These are phyloP conservation scores for Discoglossus pictus DNA, from an alignment of 2,797 vertebrate genomes.

Conservation along the genomic window DNA sequence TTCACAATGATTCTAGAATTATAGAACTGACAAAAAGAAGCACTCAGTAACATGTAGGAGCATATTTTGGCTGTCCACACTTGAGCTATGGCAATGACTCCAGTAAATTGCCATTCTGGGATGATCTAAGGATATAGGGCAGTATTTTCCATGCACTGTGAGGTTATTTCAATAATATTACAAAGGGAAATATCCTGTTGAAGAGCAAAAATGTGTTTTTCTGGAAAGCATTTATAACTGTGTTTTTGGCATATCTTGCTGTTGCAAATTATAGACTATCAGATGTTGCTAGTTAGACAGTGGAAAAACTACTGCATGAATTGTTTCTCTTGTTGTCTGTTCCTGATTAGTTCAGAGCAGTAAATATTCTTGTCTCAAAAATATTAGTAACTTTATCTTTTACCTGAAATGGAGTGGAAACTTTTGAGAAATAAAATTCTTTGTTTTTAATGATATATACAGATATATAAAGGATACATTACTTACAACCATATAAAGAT, in stretches of 20 bases:
- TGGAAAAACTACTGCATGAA: slow-evolving; percentile 68
- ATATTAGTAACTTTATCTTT: neutral
- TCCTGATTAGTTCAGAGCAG: slow-evolving; percentile 56
- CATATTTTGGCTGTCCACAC: neutral
- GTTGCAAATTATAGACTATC: slow-evolving; percentile 76
- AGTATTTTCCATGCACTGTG: slow-evolving; percentile 48
- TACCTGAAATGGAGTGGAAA: too few relatives aligned
- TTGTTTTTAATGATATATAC: too few relatives aligned
- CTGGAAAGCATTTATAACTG: slow-evolving; percentile 68
- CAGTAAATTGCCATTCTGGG: neutral
- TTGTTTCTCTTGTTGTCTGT: slow-evolving; percentile 69
- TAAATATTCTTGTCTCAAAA: slow-evolving; percentile 4
- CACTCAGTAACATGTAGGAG: neutral
- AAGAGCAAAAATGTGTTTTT: slow-evolving; percentile 61
- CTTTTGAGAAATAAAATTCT: too few relatives aligned
- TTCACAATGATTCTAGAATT: slow-evolving; percentile 31
- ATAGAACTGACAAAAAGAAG: slow-evolving; percentile 25
- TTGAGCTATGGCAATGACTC: slow-evolving; percentile 3
- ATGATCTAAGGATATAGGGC: slow-evolving; percentile 22
- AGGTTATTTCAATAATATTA: slow-evolving; percentile 9
- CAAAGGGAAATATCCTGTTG: slow-evolving; percentile 3
- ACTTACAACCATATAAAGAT: too few relatives aligned
- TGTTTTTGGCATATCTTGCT: slow-evolving; percentile 76
- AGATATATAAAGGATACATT: too few relatives aligned
- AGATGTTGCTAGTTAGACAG: slow-evolving; percentile 72